Evolutionary conservation across 2,888 invertebrate species (phyloP), one percentile per base, ranked within the genome.

Genomic region (Drosophila cognata): DNA sequence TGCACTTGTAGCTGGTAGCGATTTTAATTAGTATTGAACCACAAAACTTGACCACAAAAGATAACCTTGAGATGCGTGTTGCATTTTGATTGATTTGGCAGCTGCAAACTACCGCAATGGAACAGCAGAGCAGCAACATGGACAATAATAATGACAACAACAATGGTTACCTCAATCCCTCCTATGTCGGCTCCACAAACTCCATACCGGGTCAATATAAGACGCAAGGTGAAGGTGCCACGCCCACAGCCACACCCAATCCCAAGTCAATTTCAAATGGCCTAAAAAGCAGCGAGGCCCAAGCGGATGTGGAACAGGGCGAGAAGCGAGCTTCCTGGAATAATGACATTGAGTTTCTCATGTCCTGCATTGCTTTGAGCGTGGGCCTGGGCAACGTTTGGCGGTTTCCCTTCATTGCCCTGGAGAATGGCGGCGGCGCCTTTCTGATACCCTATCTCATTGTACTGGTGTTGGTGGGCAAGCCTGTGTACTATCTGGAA

Each of bases 401-500:
- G 95, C 93, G 95, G 52, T 95, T 95, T 91, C 95, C 95, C 0
- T 95, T 95, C 86, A 94, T 94, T 1, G 95, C 95, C 0, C 94
- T 95, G 73, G 94, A 95, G 79, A 95, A 96, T 85, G 96, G 95
- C 0, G 95, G 95, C 0, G 95, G 95, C 1, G 95, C 95, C 2
- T 96, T 96, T 81, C 92, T 96, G 1, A 95, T 95, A 70, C 96
- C 96, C 0, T 96, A 96, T 82, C 91, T 96, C 35, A 94, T 95
- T 50, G 94, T 96, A 2, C 92, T 96, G 29, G 91, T 95, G 29
- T 87, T 96, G 53, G 94, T 96, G 29, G 96, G 96, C 4, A 94
- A 95, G 74, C 96, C 96, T 0, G 93, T 96, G 64, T 96, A 96
- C 85, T 96, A 95, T 82, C 92, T 97, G 93, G 96, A 97, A 93